Base-by-base conservation (phyloP, 2,888 invertebrate species). In the Trichogramma evanescens region DNA sequence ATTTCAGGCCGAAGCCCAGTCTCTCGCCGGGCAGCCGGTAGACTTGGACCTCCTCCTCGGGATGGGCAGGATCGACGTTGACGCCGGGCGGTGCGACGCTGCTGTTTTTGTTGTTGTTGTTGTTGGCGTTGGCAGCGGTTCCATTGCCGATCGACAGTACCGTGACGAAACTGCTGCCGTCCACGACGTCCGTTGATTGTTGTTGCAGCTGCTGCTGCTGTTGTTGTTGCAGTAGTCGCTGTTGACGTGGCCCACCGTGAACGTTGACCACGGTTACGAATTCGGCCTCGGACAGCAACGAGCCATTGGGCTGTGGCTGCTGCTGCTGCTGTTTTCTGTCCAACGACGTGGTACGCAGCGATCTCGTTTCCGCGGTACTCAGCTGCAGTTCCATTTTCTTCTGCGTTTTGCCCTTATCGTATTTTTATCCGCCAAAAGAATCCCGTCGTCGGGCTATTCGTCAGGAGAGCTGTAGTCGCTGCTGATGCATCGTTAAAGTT, bases 1-100 rank as follows among this genome's bases (percentile, higher is more conserved):
- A 94, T 75, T 93, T 93, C 1, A 95, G 80, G 0, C 94, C 94
- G 72, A 95, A 89, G 2, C 95, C 95, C 6, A 95, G 83, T 46
- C 93, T 85, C 73, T 95, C 95, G 0, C 95, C 95, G 0, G 93
- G 91, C 57, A 95, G 83, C 66, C 95, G 84, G 69, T 89, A 90
- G 55, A 95, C 89, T 57, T 87, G 83, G 45, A 95, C 88, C 72
- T 88, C 86, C 69, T 92, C 90, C 81, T 66, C 85, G 81, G 65
- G 80, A 76, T 68, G 81, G 5, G 63, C 66, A 75, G 62, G 65
- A 45, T 63, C 72, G 58, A 70, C 74, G 59, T 70, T 75, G 10
- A 64, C 68, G 53, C 66, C 64, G n/a, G 54, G 49, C 49, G 54
- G 2, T 2, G 2, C 26, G 26, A 26, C 26, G 50, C 41, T 67